Evolutionary conservation across 2,797 vertebrate species (phyloP).

Genomic region (Natrix natrix): DNA sequence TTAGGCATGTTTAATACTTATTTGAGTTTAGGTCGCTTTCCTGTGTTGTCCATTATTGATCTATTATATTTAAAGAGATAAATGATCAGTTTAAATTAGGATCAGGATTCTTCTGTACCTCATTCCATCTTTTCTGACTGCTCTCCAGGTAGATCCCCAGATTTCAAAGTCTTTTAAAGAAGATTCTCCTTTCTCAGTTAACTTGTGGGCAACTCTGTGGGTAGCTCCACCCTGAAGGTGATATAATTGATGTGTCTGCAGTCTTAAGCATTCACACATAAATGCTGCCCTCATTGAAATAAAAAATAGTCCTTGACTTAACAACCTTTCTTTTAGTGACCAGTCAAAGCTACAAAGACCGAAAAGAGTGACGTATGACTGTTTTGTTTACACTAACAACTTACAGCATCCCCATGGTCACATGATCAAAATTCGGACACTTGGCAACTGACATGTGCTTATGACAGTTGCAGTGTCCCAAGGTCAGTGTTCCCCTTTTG

Average conservation of each 20-base stretch:
- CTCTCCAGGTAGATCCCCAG: background rate
- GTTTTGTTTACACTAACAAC: background rate
- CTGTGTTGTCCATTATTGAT: background rate
- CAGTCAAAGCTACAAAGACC: background rate
- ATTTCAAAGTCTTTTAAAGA: background rate
- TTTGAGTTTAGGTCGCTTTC: background rate
- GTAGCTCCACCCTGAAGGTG: background rate
- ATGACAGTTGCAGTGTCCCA: too few species aligned
- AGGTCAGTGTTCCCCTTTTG: too few species aligned
- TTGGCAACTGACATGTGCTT: too few species aligned
- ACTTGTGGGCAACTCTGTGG: background rate
- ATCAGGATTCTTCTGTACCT: background rate
- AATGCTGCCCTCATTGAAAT: background rate
- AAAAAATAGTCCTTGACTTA: too few species aligned
- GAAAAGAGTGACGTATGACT: background rate
- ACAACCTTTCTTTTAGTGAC: too few species aligned
- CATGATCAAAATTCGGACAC: too few species aligned
- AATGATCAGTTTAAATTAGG: background rate
- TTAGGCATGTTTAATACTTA: background rate
- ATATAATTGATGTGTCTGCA: background rate
- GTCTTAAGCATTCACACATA: background rate
- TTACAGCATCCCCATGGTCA: too few species aligned
- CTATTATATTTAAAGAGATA: background rate
- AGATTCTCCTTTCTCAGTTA: background rate
- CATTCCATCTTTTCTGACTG: background rate